These are phyloP conservation scores for Eucidaris tribuloides DNA, from an alignment of 35 echinoderm and acorn worm genomes.

Conservation along the genomic window DNA sequence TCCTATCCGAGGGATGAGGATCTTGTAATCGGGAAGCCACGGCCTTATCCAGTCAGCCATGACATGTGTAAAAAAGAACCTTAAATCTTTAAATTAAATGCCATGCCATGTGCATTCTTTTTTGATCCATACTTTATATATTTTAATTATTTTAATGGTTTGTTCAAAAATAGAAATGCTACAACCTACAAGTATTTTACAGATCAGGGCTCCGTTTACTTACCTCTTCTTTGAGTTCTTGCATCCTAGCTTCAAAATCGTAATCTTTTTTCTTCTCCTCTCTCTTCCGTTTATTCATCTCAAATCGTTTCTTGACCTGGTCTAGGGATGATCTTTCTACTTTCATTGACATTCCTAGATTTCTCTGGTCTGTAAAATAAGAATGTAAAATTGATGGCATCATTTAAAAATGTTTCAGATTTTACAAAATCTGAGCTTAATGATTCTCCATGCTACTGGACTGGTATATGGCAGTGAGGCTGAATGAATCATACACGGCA, in stretches of 20 bases:
- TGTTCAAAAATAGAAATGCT: neutral
- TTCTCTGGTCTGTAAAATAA: constrained; percentile 95
- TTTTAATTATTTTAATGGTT: neutral
- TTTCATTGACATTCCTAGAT: constrained; percentile 99
- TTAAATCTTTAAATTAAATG: neutral
- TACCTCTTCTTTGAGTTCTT: constrained; percentile 96
- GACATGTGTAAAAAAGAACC: neutral
- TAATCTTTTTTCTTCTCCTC: constrained; percentile 99
- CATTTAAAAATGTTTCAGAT: too few species aligned
- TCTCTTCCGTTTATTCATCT: constrained; percentile 90
- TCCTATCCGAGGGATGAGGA: too few species aligned
- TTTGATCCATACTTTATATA: neutral
- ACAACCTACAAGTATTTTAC: neutral
- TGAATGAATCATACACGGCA: too few species aligned
- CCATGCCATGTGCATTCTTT: neutral
- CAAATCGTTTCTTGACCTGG: constrained; percentile 98
- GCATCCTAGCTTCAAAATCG: constrained; percentile 97
- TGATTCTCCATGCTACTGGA: too few species aligned
- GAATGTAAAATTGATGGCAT: too few species aligned
- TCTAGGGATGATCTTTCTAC: constrained; percentile 96
- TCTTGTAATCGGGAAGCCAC: too few species aligned
- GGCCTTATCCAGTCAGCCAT: too few species aligned
- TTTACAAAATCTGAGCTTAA: too few species aligned
- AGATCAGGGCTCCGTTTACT: neutral
- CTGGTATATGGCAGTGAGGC: too few species aligned